Percentiles rank a stretch among this genome's conserved stretches.
Evolutionary conservation across 2,888 invertebrate genomes (phyloP).

Genomic region (Penaeus monodon): DNA sequence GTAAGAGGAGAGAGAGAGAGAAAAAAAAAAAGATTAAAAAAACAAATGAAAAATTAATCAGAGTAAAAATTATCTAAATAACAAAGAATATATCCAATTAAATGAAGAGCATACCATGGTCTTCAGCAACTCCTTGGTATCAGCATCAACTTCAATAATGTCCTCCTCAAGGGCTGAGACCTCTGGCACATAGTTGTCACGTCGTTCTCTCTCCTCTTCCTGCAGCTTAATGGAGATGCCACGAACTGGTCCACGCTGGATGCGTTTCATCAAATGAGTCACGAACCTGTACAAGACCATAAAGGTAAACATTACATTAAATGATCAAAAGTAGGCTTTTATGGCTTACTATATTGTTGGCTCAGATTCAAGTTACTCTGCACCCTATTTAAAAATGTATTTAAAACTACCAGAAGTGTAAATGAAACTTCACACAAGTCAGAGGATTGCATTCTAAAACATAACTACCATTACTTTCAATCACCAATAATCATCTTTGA

Average conservation of each 20-base stretch:
- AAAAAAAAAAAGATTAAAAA: neutral
- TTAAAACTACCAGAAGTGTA: no score
- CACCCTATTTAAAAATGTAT: no score
- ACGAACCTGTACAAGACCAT: conserved; percentile 81
- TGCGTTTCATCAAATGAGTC: conserved; percentile 99
- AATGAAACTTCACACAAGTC: no score
- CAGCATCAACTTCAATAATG: conserved; percentile 96
- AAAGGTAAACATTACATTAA: neutral
- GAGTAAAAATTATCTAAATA: neutral
- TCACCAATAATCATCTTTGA: no score
- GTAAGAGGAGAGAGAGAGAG: conserved; percentile 28
- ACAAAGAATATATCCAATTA: neutral
- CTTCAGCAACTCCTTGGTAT: conserved; percentile 99
- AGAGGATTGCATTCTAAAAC: no score
- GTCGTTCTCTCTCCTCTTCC: conserved; percentile 98
- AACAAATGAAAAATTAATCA: neutral
- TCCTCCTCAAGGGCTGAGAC: conserved; percentile 96
- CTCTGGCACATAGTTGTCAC: conserved; percentile 99
- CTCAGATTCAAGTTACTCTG: no score
- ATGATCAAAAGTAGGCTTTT: no score
- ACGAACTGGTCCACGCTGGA: conserved; percentile 96
- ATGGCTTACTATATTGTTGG: no score
- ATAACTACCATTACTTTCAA: no score
- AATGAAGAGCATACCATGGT: conserved; percentile 76
- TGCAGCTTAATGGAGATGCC: conserved; percentile 99